A percentile compares a stretch with the other conserved stretches of the same genome.
phyloP scores from a whole-genome alignment of 2,888 invertebrate species.

The Aricia artaxerxes region DNA sequence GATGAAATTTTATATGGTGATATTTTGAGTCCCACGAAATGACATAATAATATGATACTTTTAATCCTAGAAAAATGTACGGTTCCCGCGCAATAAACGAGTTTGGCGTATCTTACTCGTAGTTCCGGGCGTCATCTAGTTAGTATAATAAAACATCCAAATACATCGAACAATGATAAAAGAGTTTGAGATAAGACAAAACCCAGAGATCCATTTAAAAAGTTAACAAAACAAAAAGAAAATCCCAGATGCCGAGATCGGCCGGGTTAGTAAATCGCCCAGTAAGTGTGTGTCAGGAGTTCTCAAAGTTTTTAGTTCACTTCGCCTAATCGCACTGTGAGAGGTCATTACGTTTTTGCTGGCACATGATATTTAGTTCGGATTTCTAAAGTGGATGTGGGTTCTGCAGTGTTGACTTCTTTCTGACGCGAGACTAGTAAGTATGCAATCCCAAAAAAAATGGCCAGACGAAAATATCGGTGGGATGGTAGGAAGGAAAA shows the following conservation, averaged over 20 bases:
- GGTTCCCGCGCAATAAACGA: no score
- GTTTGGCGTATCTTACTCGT: fast-evolving
- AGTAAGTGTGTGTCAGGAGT: slow-evolving; percentile 11
- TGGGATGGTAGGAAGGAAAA: no score
- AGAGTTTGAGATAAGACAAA: background rate
- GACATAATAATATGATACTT: no score
- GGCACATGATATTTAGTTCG: background rate
- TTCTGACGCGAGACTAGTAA: no score
- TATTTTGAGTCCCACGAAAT: no score
- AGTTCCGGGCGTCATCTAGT: background rate
- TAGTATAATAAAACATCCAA: background rate
- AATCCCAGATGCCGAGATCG: slow-evolving; percentile 14
- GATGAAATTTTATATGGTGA: no score
- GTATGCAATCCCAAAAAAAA: no score
- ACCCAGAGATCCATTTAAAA: slow-evolving; percentile 28
- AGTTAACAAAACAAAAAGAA: slow-evolving; percentile 23
- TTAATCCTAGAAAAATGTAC: no score
- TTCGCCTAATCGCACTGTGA: background rate
- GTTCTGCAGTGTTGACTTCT: no score
- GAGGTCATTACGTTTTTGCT: slow-evolving; percentile 17
- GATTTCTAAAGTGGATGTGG: background rate
- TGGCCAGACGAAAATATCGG: no score
- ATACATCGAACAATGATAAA: slow-evolving; percentile 9
- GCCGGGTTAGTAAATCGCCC: slow-evolving; percentile 16
- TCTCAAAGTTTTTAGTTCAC: slow-evolving; percentile 10